These are phyloP conservation scores for Meandrusa payeni DNA, from an alignment of 2,888 invertebrate species.

Conservation along the genomic window DNA sequence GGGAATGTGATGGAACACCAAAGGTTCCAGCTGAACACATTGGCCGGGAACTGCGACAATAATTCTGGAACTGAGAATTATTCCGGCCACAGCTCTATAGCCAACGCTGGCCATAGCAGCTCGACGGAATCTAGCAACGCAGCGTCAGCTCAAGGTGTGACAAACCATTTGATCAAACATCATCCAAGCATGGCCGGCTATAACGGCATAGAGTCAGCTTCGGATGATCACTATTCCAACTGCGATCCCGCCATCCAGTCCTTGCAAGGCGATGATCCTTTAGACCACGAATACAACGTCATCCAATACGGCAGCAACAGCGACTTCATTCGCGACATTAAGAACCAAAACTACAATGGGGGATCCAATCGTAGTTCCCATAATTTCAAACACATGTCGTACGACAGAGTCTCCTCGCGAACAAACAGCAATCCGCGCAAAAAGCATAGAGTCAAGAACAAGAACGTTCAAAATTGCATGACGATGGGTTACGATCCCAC, in stretches of 20 bases:
- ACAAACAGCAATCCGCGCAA: constrained; percentile 77
- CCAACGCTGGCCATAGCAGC: constrained; percentile 76
- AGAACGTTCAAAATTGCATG: constrained; percentile 79
- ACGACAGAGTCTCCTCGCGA: constrained; percentile 72
- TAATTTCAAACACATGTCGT: constrained; percentile 77
- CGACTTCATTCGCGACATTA: constrained; percentile 73
- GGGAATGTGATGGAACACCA: constrained; percentile 69
- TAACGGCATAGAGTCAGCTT: constrained; percentile 73
- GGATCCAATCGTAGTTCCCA: constrained; percentile 74
- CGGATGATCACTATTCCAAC: constrained; percentile 77
- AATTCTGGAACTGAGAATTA: constrained; percentile 84
- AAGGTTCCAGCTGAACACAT: constrained; percentile 75
- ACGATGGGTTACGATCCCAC: constrained; percentile 81
- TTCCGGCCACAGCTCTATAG: constrained; percentile 82
- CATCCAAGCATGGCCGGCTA: constrained; percentile 68
- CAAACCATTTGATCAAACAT: constrained; percentile 75
- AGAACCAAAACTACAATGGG: constrained; percentile 78
- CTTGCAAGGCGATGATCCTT: constrained; percentile 70
- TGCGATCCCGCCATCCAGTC: constrained; percentile 76
- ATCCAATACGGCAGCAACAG: constrained; percentile 76
- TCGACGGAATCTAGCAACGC: constrained; percentile 78
- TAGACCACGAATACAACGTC: constrained; percentile 77
- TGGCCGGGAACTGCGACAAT: constrained; percentile 80
- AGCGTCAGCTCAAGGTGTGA: constrained; percentile 73
- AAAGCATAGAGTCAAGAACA: constrained; percentile 73